Evolutionary conservation across 2,797 vertebrate species (phyloP).

Genomic region (Pteronotus mesoamericanus): DNA sequence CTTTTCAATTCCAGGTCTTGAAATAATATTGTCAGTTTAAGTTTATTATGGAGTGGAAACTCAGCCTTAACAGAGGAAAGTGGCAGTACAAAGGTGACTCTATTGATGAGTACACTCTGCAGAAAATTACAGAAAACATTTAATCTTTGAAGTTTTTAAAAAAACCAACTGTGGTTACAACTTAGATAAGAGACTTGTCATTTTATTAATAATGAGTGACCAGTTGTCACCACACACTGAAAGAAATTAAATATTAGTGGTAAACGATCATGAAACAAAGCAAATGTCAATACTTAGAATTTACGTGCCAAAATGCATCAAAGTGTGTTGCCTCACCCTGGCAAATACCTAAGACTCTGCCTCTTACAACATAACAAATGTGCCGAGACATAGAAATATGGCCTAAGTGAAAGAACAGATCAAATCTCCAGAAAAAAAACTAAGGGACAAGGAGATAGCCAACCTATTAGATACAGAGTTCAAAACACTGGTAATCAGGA

Average conservation of each 20-base stretch:
- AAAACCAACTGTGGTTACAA: slow-evolving; percentile 64
- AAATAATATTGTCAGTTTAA: not conserved
- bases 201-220: slow-evolving; percentile 89
- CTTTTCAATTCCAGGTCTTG: slow-evolving; percentile 15
- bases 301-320: slow-evolving; percentile 28
- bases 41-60: not conserved
- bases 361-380: too few species aligned
- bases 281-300: slow-evolving; percentile 85
- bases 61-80: slow-evolving; percentile 49
- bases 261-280: slow-evolving; percentile 84
- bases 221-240: slow-evolving; percentile 82
- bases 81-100: not conserved
- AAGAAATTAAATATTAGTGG: slow-evolving; percentile 82
- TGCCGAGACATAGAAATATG: too few species aligned
- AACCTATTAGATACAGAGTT: too few species aligned
- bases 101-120: slow-evolving; percentile 30
- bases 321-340: too few species aligned
- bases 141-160: slow-evolving; percentile 75
- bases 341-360: too few species aligned
- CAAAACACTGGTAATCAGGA: too few species aligned
- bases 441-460: too few species aligned
- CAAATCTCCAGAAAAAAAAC: too few species aligned
- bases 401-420: too few species aligned
- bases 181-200: slow-evolving; percentile 77
- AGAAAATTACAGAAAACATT: slow-evolving; percentile 65